Evolutionary conservation across 2,888 invertebrate species (phyloP), one percentile per base, ranked within the genome.

Genomic region (Dinocampus coccinellae): DNA sequence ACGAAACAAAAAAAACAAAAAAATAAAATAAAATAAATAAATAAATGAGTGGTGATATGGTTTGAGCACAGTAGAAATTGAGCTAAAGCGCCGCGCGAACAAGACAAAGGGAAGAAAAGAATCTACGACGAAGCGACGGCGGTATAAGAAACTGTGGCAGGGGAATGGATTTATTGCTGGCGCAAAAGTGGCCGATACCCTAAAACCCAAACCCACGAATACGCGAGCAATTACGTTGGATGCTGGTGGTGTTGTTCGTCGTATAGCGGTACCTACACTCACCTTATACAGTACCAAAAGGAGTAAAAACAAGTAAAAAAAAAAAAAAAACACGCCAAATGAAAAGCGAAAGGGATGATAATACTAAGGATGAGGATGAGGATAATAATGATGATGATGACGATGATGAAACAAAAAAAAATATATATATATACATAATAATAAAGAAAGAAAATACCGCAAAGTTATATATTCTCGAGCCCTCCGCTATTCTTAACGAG

Each of bases 121-220:
- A 22, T 65, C 53, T 53, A 52, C 34, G 53, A 52, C 34, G 53
- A 42, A 42, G 24, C 24, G 16, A 24, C 24, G 57, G 57, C 11
- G 26, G 20, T 36, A 52, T 16, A 34, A 58, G 58, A 65, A 36
- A 24, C 24, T 36, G 22, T 22, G 26, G 57, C 4, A n/a, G 9
- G 58, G 55, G 61, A 13, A 22, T 60, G 70, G 36, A 70, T 70
- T 70, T 70, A 70, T 70, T 34, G 60, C 58, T 52, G 16, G 58
- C 9, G 65, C 47, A 60, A 36, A 70, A 70, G 64, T 65, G 60
- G 70, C 60, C 58, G 63, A 63, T 64, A 29, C 64, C 65, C 70
- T 47, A 70, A 70, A 70, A 64, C 65, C n/a, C 60, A 65, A 47
- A 64, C 60, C 33, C 34, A 70, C 58, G 34, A 64, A 70, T 64